Conservation (phyloP, 2,113 vertebrate genomes). For the Phylloscopus trochiloides region DNA sequence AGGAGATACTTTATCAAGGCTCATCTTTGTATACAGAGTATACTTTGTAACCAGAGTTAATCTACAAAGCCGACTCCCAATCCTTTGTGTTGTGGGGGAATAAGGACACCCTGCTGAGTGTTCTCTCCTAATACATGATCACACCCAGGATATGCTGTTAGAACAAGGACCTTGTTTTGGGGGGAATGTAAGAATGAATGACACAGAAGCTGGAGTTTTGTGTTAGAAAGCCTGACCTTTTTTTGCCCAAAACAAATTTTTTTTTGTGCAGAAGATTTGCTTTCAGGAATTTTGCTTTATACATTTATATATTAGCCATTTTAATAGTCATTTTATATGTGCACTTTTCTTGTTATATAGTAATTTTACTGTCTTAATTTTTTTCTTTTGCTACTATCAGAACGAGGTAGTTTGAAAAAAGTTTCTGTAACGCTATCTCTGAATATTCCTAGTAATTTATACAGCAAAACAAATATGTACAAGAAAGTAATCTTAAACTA, state of each 20-base stretch:
- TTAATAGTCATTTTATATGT: not conserved
- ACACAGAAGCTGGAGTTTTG: not conserved
- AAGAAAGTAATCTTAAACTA: not conserved
- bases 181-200: not conserved
- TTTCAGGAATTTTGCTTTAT: not conserved
- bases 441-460: not conserved
- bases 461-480: not conserved
- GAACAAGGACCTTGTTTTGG: accelerated
- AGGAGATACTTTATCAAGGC: not conserved
- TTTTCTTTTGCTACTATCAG: not conserved
- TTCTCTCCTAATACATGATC: not conserved
- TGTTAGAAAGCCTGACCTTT: not conserved
- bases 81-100: too few species aligned
- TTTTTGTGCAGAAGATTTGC: not conserved
- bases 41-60: too few species aligned
- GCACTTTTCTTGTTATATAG: not conserved
- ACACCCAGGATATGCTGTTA: accelerated
- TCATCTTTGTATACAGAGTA: not conserved
- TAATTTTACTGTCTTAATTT: not conserved
- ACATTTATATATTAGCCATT: not conserved
- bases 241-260: not conserved
- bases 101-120: not conserved
- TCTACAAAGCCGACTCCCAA: not conserved
- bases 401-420: not conserved
- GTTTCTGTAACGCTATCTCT: not conserved